Conservation (phyloP, 1,140 invertebrate species). For the Meloidogyne floridensis region DNA sequence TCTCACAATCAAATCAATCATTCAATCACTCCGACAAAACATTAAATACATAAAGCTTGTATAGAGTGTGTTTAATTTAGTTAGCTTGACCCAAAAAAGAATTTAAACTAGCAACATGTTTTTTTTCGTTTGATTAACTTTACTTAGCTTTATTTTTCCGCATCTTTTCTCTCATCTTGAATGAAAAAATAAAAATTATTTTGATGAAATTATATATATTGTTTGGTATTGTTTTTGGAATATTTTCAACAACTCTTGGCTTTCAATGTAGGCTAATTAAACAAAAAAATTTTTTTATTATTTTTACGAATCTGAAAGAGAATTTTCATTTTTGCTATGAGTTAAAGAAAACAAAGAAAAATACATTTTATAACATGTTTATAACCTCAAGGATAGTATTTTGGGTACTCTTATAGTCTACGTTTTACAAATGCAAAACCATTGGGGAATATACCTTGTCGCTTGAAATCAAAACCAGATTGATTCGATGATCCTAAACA, state of each 20-base stretch:
- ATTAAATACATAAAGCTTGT: too few species aligned
- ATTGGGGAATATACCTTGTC: too few species aligned
- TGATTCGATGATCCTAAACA: too few species aligned
- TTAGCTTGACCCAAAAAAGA: background rate
- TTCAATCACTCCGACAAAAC: background rate
- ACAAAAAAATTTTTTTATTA: background rate
- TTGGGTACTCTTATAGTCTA: too few species aligned
- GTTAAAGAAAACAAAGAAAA: too few species aligned
- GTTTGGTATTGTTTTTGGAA: background rate
- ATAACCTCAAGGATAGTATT: too few species aligned
- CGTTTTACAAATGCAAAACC: too few species aligned
- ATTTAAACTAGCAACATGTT: background rate
- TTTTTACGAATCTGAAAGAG: too few species aligned
- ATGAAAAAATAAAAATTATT: background rate
- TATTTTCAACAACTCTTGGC: background rate
- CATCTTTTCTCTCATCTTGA: background rate
- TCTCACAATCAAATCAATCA: background rate
- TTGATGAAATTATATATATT: background rate
- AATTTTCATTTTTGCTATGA: too few species aligned
- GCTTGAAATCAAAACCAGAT: too few species aligned
- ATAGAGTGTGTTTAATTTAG: too few species aligned
- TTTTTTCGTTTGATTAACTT: constrained; percentile 12
- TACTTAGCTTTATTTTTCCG: background rate
- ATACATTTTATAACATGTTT: too few species aligned
- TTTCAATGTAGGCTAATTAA: constrained; percentile 28